Base-by-base conservation (phyloP, 2,113 vertebrate species). In the Casuarius casuarius region DNA sequence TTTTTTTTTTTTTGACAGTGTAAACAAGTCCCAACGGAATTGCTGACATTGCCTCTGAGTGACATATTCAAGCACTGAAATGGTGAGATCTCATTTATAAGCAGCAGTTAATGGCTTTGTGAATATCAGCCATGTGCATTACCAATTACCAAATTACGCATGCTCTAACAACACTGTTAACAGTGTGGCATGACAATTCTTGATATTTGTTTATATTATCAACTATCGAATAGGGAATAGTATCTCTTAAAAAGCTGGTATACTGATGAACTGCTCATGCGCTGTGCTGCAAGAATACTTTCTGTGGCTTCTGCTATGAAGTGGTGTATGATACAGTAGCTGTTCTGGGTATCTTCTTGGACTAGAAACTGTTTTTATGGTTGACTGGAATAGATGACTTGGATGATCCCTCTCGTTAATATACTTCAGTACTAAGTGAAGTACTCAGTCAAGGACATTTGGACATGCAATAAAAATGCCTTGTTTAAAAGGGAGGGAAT, bases 51-150 rank as follows among this genome's bases (percentile, higher is more conserved):
- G 10, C 40, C 46, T 44, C 35, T 0, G 2, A 66, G 56, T 35
- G 48, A n/a, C 8, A 9, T 10, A 6, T 35, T 66, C 8, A 40
- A 71, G 51, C 25, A 35, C 29, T 21, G 26, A 10, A 56, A 51
- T 56, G 59, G 65, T 92, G 73, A 72, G 59, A 44, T 85, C n/a
- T 72, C 22, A 11, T 58, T 67, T 82, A 26, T 31, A 52, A 76
- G 20, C 63, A 75, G 61, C 61, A 51, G 42, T 44, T 49, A 51
- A 51, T 51, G 77, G 35, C 26, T 35, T 59, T 91, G n/a, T 75
- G 48, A 0, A 0, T 26, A 6, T 58, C 44, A 70, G 35, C 56
- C 6, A 2, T 8, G 42, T 21, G 12, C 51, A 12, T 19, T 59
- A 52, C 29, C 7, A 2, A 5, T 56, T 48, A 70, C 29, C 20